A percentile compares a stretch with the other conserved stretches of the same genome.
Conservation (phyloP, 2,797 vertebrate genomes). For the Pipistrellus pygmaeus region DNA sequence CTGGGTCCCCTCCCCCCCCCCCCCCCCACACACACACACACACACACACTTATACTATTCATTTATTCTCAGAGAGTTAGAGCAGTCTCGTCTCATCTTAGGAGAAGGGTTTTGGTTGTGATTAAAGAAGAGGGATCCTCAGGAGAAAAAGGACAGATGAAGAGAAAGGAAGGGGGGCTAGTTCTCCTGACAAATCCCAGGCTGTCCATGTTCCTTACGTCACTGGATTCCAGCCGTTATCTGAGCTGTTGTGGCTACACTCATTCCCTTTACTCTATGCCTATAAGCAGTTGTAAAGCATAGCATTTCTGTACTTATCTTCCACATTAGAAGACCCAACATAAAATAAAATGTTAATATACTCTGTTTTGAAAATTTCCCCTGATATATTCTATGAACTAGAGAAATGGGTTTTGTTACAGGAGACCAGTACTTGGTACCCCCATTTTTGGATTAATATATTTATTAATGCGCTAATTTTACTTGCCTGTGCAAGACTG, state of each 20-base stretch:
- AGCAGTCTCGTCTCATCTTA: not conserved
- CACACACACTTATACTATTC: not conserved
- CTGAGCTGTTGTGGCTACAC: not conserved
- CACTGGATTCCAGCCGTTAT: not conserved
- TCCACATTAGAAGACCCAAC: not conserved
- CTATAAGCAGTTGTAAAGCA: not conserved
- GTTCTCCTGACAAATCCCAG: not conserved
- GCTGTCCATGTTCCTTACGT: not conserved
- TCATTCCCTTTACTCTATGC: not conserved
- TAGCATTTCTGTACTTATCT: not conserved
- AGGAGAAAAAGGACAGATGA: not conserved
- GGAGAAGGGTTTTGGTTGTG: not conserved
- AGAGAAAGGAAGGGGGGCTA: not conserved
- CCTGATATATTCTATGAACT: not conserved
- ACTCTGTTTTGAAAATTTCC: not conserved
- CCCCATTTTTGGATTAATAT: not conserved
- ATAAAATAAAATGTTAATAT: not conserved
- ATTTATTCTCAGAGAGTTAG: not conserved
- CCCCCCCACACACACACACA: too few species aligned
- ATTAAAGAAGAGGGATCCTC: not conserved
- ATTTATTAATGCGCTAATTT: constrained; percentile 1
- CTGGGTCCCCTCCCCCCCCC: rapidly evolving
- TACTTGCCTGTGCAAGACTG: not conserved
- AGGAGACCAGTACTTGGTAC: not conserved
- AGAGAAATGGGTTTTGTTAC: not conserved